Conservation (phyloP, 1,140 invertebrate species). For the Popillia japonica region DNA sequence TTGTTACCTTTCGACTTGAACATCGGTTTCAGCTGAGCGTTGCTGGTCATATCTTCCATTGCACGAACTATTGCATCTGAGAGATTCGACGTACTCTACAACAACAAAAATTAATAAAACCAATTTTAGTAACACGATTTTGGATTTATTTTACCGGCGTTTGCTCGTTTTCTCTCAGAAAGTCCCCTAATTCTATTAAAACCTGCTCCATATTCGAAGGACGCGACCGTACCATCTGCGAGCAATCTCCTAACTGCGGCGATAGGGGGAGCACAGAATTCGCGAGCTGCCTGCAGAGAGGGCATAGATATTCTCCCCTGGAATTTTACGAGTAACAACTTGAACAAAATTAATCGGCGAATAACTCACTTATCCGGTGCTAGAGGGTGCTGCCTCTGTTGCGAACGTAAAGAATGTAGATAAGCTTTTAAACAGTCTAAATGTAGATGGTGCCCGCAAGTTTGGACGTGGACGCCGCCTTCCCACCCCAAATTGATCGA, state of each 20-base stretch:
- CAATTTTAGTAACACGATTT: no score
- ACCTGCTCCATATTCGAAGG: constrained; percentile 65
- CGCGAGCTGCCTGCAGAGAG: constrained; percentile 90
- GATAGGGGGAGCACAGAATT: constrained; percentile 91
- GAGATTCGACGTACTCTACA: constrained; percentile 70
- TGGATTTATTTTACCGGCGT: constrained; percentile 63
- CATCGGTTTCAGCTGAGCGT: constrained; percentile 74
- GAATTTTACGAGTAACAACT: constrained; percentile 36
- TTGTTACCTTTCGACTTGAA: constrained; percentile 64
- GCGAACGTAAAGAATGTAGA: constrained; percentile 79
- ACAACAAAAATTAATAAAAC: constrained; percentile 22
- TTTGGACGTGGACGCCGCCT: constrained; percentile 93
- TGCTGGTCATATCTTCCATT: constrained; percentile 93
- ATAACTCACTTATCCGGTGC: constrained; percentile 70
- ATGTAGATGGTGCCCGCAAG: constrained; percentile 95
- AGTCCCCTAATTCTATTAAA: constrained; percentile 68
- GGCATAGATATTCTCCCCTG: constrained; percentile 92
- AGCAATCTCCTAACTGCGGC: constrained; percentile 77
- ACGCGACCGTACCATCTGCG: constrained; percentile 69
- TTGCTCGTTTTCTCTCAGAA: constrained; percentile 74
- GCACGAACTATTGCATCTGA: constrained; percentile 83
- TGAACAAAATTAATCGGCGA: constrained; percentile 19
- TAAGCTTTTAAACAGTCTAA: constrained; percentile 92
- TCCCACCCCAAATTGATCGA: constrained; percentile 91
- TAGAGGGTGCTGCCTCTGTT: constrained; percentile 76